Percentiles rank a stretch among this genome's conserved stretches.
phyloP scores from a whole-genome alignment of 2,797 vertebrate genomes.

The Myotis daubentonii region DNA sequence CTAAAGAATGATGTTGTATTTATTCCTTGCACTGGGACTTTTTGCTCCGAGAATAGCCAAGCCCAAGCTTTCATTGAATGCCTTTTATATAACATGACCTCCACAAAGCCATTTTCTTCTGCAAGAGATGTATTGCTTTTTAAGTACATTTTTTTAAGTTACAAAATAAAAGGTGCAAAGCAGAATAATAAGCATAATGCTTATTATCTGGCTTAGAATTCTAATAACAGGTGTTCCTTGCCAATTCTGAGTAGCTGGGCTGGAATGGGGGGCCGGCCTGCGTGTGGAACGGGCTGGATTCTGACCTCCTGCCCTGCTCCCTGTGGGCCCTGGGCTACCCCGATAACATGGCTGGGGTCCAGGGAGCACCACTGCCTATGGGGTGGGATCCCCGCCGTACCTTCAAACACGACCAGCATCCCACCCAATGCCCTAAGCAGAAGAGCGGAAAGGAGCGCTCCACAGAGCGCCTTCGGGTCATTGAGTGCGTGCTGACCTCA shows the following conservation, averaged over 20 bases:
- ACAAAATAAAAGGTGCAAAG: constrained; percentile 29
- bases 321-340: not conserved
- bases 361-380: not conserved
- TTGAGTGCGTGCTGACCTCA: not conserved
- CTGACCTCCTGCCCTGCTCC: not conserved
- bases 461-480: not conserved
- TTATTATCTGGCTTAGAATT: constrained; percentile 48
- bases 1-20: not conserved
- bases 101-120: not conserved
- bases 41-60: not conserved
- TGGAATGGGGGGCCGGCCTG: not conserved
- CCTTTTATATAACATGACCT: not conserved
- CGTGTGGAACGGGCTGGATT: not conserved
- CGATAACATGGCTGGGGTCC: not conserved
- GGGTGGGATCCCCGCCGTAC: constrained; percentile 1
- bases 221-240: not conserved
- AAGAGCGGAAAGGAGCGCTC: not conserved
- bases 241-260: not conserved
- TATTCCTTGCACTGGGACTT: not conserved
- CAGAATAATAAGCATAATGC: constrained; percentile 12
- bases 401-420: not conserved
- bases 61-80: not conserved
- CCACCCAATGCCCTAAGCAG: not conserved
- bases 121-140: constrained; percentile 9
- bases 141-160: constrained; percentile 49